Percentiles rank a stretch among this genome's conserved stretches.
Evolutionary conservation across 2,797 vertebrate genomes (phyloP).

Genomic region (Hippocampus kuda): DNA sequence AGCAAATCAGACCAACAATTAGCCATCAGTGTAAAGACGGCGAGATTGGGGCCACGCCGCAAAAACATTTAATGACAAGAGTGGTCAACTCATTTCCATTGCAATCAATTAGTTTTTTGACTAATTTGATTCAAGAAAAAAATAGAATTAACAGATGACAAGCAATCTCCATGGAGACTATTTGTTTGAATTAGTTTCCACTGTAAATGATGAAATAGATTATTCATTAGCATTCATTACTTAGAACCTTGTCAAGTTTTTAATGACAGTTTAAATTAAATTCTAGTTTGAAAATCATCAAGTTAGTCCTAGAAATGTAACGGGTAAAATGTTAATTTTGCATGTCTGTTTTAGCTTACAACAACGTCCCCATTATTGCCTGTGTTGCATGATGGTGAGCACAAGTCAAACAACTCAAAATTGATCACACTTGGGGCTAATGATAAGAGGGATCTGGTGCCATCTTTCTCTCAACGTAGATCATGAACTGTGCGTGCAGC

Average conservation of each 20-base stretch:
- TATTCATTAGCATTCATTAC: background rate
- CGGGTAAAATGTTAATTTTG: background rate
- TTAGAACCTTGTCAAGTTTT: background rate
- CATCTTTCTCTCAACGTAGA: too few species aligned
- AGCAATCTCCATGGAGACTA: slow-evolving; percentile 32
- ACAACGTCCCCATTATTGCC: too few species aligned
- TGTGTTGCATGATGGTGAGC: too few species aligned
- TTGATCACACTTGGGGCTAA: too few species aligned
- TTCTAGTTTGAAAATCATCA: background rate
- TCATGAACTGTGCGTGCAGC: too few species aligned
- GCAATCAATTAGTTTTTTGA: slow-evolving; percentile 55
- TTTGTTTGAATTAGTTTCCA: slow-evolving; percentile 31
- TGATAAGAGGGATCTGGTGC: too few species aligned
- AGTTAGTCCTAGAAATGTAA: background rate
- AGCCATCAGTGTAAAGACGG: slow-evolving; percentile 45
- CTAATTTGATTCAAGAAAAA: slow-evolving; percentile 54
- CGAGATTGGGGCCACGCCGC: slow-evolving; percentile 44
- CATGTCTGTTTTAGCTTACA: background rate
- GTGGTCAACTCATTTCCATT: slow-evolving; percentile 65
- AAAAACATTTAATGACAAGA: slow-evolving; percentile 49
- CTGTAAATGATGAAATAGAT: slow-evolving; percentile 12
- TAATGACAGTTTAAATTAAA: background rate
- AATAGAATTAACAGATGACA: slow-evolving; percentile 37
- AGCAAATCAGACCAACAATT: slow-evolving; percentile 59
- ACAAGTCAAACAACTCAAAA: too few species aligned